phyloP scores from a whole-genome alignment of 1,140 invertebrate species.

The Dendroctonus ponderosae region DNA sequence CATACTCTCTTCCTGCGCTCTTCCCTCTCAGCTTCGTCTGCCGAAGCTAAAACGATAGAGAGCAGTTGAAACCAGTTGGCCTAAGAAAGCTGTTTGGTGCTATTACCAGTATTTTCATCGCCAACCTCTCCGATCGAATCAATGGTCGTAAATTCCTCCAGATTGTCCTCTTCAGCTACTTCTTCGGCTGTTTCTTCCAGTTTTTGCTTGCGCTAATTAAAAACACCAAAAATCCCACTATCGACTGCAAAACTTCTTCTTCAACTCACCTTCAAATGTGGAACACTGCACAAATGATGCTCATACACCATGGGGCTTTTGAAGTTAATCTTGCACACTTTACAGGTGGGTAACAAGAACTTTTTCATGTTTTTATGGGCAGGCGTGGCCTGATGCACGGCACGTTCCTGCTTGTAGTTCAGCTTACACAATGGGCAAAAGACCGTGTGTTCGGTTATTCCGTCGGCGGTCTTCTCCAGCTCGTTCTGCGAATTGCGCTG shows the following conservation, averaged over 20 bases:
- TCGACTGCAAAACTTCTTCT: neutral
- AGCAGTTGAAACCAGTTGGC: too few species aligned
- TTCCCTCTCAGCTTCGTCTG: slow-evolving; percentile 61
- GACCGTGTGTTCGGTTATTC: slow-evolving; percentile 61
- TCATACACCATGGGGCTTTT: slow-evolving; percentile 79
- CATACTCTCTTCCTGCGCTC: slow-evolving; percentile 60
- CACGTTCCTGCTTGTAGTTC: slow-evolving; percentile 72
- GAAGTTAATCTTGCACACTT: slow-evolving; percentile 68
- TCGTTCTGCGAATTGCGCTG: slow-evolving; percentile 71
- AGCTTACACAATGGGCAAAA: slow-evolving; percentile 78
- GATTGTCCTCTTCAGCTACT: slow-evolving; percentile 67
- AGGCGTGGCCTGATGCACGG: slow-evolving; percentile 71
- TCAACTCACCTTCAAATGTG: slow-evolving; percentile 69
- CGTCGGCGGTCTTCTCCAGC: slow-evolving; percentile 66
- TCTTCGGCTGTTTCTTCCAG: slow-evolving; percentile 47
- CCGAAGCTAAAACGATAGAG: too few species aligned
- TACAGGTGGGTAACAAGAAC: slow-evolving; percentile 76
- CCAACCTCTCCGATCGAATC: slow-evolving; percentile 83
- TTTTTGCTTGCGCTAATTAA: slow-evolving; percentile 60
- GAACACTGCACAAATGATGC: slow-evolving; percentile 73
- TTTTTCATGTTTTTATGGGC: slow-evolving; percentile 77
- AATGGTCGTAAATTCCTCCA: slow-evolving; percentile 80
- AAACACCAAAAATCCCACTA: neutral
- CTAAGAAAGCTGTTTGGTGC: too few species aligned
- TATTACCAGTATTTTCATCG: slow-evolving; percentile 48